Conservation (phyloP, 53 echinoderm and acorn worm species). For the Zoroaster sp. region DNA sequence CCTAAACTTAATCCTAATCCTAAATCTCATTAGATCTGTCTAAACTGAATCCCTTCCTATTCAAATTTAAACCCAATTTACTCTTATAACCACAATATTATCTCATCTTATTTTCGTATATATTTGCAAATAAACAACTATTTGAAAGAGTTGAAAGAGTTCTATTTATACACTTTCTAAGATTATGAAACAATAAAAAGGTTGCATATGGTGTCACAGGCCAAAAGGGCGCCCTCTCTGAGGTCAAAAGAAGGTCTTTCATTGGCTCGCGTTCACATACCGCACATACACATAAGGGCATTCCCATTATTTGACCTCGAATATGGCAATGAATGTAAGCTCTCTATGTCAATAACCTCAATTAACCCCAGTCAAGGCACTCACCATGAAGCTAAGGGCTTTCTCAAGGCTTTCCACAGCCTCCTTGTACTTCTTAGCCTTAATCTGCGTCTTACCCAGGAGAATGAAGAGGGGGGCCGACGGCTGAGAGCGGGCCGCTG, state of each 20-base stretch:
- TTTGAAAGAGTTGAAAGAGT: no score
- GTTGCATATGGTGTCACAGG: no score
- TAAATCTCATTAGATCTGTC: no score
- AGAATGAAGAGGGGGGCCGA: constrained; percentile 90
- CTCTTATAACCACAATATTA: no score
- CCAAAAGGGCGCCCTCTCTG: no score
- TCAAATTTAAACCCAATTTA: neutral
- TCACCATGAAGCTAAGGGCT: constrained; percentile 94
- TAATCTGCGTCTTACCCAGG: constrained; percentile 98
- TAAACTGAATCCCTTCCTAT: neutral
- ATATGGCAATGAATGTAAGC: no score
- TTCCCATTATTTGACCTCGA: no score
- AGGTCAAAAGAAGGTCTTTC: no score
- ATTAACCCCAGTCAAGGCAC: no score
- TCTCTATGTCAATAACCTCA: no score
- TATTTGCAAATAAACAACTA: no score
- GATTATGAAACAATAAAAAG: neutral
- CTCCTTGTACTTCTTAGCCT: constrained; percentile 86
- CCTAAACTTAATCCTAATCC: neutral
- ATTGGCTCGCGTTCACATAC: neutral
- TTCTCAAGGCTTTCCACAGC: constrained; percentile 97
- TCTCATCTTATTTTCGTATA: no score
- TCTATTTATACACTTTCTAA: neutral
- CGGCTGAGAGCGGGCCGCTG: constrained; percentile 80
- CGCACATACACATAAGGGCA: neutral